Conservation (phyloP, 1,140 invertebrate species). For the Charaxes varanes region DNA sequence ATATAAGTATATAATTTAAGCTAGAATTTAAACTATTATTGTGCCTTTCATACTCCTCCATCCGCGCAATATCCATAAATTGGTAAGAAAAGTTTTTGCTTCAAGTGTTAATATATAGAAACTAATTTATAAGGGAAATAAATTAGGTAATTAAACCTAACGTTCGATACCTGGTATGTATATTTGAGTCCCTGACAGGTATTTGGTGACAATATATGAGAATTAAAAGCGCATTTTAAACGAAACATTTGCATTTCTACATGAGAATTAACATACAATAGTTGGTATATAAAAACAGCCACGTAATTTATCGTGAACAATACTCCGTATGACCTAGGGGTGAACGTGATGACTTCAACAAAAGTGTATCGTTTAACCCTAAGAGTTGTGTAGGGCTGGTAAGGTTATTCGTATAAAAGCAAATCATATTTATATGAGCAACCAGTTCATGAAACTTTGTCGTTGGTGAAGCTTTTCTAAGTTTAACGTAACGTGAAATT, state of each 20-base stretch:
- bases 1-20: too few relatives aligned
- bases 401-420: constrained; percentile 63
- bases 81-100: too few relatives aligned
- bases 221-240: neutral
- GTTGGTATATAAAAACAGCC: constrained; percentile 22
- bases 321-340: constrained; percentile 39
- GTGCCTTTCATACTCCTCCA: too few relatives aligned
- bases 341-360: constrained; percentile 36
- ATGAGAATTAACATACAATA: constrained; percentile 32
- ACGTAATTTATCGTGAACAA: constrained; percentile 47
- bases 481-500: too few relatives aligned
- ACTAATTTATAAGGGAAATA: too few relatives aligned
- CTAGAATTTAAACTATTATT: too few relatives aligned
- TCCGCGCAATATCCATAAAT: too few relatives aligned
- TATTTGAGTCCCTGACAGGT: too few relatives aligned
- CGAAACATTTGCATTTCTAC: constrained; percentile 2
- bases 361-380: constrained; percentile 63
- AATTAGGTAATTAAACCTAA: too few relatives aligned
- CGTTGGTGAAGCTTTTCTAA: neutral
- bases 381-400: constrained; percentile 51
- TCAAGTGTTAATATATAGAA: too few relatives aligned
- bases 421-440: constrained; percentile 14
- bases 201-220: neutral
- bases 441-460: neutral
- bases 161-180: too few relatives aligned